These are phyloP conservation scores for Amphibalanus amphitrite DNA, from an alignment of 1,140 invertebrate species.

Conservation along the genomic window DNA sequence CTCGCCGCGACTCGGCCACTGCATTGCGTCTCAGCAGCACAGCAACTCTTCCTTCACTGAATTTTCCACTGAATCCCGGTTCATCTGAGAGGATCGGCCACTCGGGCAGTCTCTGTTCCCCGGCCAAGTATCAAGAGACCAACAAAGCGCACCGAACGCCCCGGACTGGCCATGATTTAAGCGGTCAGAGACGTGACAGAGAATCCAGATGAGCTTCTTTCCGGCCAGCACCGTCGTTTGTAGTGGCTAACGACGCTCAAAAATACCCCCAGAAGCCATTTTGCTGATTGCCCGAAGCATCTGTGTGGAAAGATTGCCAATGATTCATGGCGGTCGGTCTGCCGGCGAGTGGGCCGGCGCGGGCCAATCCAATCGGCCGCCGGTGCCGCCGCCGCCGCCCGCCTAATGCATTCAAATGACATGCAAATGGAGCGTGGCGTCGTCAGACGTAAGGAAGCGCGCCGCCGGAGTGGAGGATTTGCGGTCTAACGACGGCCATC, in stretches of 20 bases:
- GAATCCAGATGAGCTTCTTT: conserved; percentile 1
- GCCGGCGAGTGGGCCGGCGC: no score
- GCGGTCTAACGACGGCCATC: background rate
- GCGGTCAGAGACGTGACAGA: background rate
- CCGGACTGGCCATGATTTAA: background rate
- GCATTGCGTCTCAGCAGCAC: no score
- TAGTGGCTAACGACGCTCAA: background rate
- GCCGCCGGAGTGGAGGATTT: background rate
- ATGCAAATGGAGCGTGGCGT: background rate
- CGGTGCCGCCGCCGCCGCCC: no score
- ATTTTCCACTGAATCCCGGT: no score
- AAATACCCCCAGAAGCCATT: background rate
- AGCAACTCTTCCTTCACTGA: no score
- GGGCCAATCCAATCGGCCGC: background rate
- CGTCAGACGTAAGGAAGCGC: background rate
- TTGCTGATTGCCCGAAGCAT: background rate
- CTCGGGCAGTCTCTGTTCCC: background rate
- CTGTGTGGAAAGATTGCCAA: background rate
- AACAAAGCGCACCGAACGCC: background rate
- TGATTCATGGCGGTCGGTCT: background rate
- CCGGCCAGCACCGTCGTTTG: background rate
- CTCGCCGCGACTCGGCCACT: no score
- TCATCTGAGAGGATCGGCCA: no score
- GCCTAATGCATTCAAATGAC: background rate
- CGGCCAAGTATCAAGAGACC: background rate